Evolutionary conservation across 2,113 vertebrate species (phyloP), one percentile per base, ranked within the genome.

Genomic region (Ia io): DNA sequence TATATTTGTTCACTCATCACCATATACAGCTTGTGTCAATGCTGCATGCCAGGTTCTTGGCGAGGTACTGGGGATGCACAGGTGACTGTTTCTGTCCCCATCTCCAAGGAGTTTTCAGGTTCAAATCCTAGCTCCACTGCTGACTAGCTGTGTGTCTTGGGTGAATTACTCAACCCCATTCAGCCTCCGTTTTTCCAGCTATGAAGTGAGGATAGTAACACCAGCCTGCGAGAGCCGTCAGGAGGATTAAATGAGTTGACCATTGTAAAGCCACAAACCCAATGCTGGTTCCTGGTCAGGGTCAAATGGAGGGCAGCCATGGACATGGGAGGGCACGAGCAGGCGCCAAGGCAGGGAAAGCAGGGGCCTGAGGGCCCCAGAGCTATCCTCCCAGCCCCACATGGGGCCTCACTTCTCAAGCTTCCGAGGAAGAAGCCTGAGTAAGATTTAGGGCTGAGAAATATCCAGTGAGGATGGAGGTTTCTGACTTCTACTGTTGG

Each of bases 281-380:
- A 7, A 65, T 14, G 79, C 47, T 49, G 51, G 51, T 20, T 89
- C 73, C 22, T 0, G 12, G 51, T 59, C 51, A 71, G 30, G 37
- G 28, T 67, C 44, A 47, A 25, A 17, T 1, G 40, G n/a, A 49
- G 47, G 32, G 61, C 53, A 16, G 10, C 17, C 0, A 0, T 28
- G 42, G 32, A 22, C n/a, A 3, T 6, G 28, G 47, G 13, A 80
- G 40, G 40, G 73, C 11, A 0, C 5, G 18, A 30, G 30, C 25
- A n/a, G 71, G 7, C 6, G 4, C 28, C 0, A 1, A 20, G 25
- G n/a, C 42, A 20, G 25, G 78, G 59, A 13, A 85, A 4, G 0
- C 0, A 4, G 20, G 71, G 0, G 16, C 2, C 47, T n/a, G 6
- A n/a, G 6, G 30, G 30, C 1, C 35, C n/a, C 28, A 35, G 67